These are phyloP conservation scores for Thamnaconus septentrionalis DNA, from an alignment of 2,113 vertebrate species.

Conservation along the genomic window DNA sequence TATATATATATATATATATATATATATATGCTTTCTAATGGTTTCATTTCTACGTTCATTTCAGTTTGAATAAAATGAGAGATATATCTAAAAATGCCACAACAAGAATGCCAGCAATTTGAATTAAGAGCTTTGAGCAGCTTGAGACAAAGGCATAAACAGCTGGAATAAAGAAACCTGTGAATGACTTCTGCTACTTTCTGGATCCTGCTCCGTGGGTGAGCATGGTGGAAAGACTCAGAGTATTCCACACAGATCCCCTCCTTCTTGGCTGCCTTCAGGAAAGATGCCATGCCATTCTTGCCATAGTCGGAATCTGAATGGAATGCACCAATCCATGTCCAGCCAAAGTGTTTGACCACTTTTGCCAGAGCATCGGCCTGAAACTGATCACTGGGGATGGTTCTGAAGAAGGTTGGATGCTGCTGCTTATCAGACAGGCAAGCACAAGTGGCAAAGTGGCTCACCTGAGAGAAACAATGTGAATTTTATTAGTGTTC, in stretches of 20 bases:
- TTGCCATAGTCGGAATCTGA: constrained; percentile 77
- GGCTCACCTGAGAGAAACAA: constrained; percentile 67
- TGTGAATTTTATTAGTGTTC: background rate
- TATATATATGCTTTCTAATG: too few species aligned
- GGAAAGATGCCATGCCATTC: constrained; percentile 69
- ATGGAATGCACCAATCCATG: constrained; percentile 74
- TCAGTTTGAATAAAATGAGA: too few species aligned
- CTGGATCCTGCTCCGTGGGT: constrained; percentile 50
- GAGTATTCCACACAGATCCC: constrained; percentile 75
- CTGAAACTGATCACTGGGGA: constrained; percentile 76
- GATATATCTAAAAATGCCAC: too few species aligned
- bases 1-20: too few species aligned
- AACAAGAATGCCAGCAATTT: too few species aligned
- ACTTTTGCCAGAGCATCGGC: constrained; percentile 65
- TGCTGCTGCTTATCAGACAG: constrained; percentile 72
- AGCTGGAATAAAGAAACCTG: constrained; percentile 22
- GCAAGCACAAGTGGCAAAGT: constrained; percentile 72
- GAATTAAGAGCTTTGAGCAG: too few species aligned
- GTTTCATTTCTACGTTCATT: too few species aligned
- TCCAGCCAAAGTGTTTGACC: constrained; percentile 75
- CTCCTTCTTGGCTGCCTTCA: constrained; percentile 49
- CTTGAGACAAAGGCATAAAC: too few species aligned
- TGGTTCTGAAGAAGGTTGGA: constrained; percentile 74
- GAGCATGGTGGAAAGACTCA: constrained; percentile 56
- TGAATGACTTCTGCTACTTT: constrained; percentile 67